phyloP scores from a whole-genome alignment of 2,797 vertebrate species.

The Takifugu rubripes region DNA sequence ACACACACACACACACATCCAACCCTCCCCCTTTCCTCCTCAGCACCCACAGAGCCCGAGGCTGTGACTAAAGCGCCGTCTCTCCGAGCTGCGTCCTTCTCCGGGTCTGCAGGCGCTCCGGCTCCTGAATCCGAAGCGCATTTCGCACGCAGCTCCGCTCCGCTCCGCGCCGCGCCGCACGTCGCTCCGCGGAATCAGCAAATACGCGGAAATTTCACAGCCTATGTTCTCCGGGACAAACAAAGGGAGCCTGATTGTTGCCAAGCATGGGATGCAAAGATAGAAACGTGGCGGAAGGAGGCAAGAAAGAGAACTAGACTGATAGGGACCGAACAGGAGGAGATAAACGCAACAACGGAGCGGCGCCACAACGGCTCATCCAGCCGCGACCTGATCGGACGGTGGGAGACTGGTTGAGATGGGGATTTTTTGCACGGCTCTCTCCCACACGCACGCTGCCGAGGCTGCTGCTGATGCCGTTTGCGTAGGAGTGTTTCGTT shows the following conservation, averaged over 20 bases:
- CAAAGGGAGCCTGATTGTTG: slow-evolving; percentile 7
- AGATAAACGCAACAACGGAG: slow-evolving; percentile 13
- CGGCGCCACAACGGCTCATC: slow-evolving; percentile 20
- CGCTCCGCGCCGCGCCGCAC: slow-evolving; percentile 21
- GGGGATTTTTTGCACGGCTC: slow-evolving; percentile 42
- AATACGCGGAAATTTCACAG: background rate
- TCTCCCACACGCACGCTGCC: slow-evolving; percentile 42
- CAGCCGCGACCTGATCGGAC: slow-evolving; percentile 56
- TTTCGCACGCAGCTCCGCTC: slow-evolving; percentile 13
- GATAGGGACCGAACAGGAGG: background rate
- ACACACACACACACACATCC: background rate
- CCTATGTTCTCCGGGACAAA: slow-evolving; percentile 4
- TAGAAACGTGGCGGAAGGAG: slow-evolving; percentile 7
- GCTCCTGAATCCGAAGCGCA: slow-evolving; percentile 47
- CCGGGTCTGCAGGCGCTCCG: background rate
- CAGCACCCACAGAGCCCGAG: slow-evolving; percentile 31
- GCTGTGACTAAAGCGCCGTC: slow-evolving; percentile 58
- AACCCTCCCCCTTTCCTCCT: slow-evolving; percentile 17
- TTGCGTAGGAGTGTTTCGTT: slow-evolving; percentile 68
- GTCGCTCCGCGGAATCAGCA: slow-evolving; percentile 34
- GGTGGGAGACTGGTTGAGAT: slow-evolving; percentile 49
- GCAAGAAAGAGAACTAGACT: slow-evolving; percentile 14
- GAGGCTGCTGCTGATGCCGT: slow-evolving; percentile 52
- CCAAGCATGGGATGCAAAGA: slow-evolving; percentile 27
- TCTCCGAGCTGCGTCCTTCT: slow-evolving; percentile 41